Evolutionary conservation across 2,888 invertebrate species (phyloP).

Genomic region (Homarus gammarus): DNA sequence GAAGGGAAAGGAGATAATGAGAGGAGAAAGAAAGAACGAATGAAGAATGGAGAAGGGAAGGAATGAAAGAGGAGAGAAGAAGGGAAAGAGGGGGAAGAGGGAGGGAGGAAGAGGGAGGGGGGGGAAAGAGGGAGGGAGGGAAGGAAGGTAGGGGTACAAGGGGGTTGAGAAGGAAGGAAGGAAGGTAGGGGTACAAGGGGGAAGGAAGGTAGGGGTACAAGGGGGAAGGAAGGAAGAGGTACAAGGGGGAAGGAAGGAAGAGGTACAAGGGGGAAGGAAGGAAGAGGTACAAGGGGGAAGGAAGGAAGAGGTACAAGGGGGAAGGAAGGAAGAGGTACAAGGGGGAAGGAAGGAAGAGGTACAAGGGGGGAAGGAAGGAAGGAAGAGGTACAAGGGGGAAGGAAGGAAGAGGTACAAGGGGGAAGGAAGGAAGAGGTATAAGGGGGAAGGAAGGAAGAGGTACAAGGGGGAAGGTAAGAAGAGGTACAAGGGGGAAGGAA

Average conservation of each 20-base stretch:
- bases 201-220: neutral
- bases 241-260: neutral
- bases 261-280: neutral
- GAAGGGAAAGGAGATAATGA: neutral
- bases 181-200: neutral
- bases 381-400: neutral
- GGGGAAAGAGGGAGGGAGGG: neutral
- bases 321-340: neutral
- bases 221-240: neutral
- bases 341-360: neutral
- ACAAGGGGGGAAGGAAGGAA: neutral
- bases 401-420: neutral
- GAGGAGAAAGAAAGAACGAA: neutral
- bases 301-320: neutral
- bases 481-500: neutral
- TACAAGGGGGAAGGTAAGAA: neutral
- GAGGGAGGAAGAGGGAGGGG: constrained; percentile 20
- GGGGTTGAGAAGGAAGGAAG: neutral
- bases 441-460: neutral
- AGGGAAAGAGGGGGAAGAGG: constrained; percentile 2
- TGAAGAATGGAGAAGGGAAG: neutral
- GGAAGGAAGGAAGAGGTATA: neutral
- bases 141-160: constrained; percentile 29
- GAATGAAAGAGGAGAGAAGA: constrained; percentile 2
- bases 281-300: neutral